Conservation (phyloP, 1,140 invertebrate genomes). For the Drosophila littoralis region DNA sequence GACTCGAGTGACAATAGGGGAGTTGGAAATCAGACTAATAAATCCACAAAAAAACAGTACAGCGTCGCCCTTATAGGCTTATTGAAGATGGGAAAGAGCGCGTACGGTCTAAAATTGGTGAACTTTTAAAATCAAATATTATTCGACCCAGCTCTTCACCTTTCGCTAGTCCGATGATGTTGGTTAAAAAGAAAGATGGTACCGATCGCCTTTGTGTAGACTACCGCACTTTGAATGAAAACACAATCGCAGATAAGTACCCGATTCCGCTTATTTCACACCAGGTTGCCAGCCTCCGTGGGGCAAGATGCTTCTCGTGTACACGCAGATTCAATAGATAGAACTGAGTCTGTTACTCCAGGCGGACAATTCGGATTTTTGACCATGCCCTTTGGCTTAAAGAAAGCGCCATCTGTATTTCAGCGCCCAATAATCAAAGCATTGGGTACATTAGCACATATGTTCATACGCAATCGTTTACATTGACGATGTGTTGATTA, state of each 20-base stretch:
- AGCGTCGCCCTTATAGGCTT: too few relatives aligned
- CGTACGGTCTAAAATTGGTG: too few relatives aligned
- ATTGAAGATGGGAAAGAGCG: too few relatives aligned
- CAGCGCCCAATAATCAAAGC: conserved; percentile 4
- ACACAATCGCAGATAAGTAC: conserved; percentile 70
- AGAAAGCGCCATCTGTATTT: conserved; percentile 12
- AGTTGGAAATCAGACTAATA: conserved; percentile 23
- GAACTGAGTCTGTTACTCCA: conserved; percentile 54
- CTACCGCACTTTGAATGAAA: conserved; percentile 84
- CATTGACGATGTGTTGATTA: too few relatives aligned
- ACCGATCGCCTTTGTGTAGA: conserved; percentile 64
- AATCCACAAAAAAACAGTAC: conserved; percentile 17
- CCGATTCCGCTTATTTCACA: conserved; percentile 85
- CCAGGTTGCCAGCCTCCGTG: background rate
- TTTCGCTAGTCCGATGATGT: too few relatives aligned
- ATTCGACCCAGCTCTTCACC: too few relatives aligned
- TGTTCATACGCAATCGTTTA: background rate
- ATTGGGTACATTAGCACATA: too few relatives aligned
- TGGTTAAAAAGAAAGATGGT: too few relatives aligned
- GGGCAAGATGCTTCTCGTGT: too few relatives aligned
- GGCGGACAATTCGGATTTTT: conserved; percentile 37
- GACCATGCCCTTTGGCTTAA: conserved; percentile 33
- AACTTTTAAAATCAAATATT: too few relatives aligned
- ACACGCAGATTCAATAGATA: too few relatives aligned
- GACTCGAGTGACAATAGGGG: conserved; percentile 14